Evolutionary conservation across 2,888 invertebrate species (phyloP).

Genomic region (Hemithea aestivaria): DNA sequence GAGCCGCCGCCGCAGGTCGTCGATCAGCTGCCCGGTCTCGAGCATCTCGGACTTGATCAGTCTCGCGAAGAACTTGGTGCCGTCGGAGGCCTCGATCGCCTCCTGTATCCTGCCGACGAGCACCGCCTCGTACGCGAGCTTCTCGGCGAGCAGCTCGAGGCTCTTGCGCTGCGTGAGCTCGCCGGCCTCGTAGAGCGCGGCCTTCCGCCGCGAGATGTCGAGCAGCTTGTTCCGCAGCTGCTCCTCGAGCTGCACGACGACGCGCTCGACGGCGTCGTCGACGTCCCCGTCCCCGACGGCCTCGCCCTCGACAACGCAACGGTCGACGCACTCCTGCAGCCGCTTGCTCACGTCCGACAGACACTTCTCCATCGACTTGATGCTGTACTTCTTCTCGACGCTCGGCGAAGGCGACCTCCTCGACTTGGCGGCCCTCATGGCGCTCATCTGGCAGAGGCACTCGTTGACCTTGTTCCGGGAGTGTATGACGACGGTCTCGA

Average conservation of each 20-base stretch:
- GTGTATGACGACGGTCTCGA: conserved; percentile 81
- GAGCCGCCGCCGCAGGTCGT: conserved; percentile 83
- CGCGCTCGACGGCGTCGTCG: conserved; percentile 77
- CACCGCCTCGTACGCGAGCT: conserved; percentile 89
- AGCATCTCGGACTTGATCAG: conserved; percentile 84
- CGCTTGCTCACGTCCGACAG: conserved; percentile 81
- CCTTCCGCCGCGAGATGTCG: conserved; percentile 83
- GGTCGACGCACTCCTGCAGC: conserved; percentile 79
- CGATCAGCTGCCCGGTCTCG: conserved; percentile 88
- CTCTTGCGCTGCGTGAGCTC: conserved; percentile 83
- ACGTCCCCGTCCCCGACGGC: conserved; percentile 53
- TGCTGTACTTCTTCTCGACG: conserved; percentile 81
- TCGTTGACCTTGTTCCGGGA: conserved; percentile 84
- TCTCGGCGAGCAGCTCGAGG: conserved; percentile 86
- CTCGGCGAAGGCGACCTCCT: conserved; percentile 82
- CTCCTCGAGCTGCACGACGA: conserved; percentile 82
- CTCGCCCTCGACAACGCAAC: conserved; percentile 77
- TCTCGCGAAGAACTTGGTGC: conserved; percentile 78
- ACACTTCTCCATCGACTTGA: conserved; percentile 81
- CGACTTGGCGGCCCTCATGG: conserved; percentile 81
- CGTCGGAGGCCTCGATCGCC: conserved; percentile 80
- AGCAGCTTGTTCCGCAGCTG: conserved; percentile 84
- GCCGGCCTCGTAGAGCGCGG: conserved; percentile 82
- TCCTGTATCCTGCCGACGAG: conserved; percentile 84
- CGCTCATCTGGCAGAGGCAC: conserved; percentile 81